A percentile compares a stretch with the other conserved stretches of the same genome.
Evolutionary conservation across 2,888 invertebrate species (phyloP).

Genomic region (Phania funesta): DNA sequence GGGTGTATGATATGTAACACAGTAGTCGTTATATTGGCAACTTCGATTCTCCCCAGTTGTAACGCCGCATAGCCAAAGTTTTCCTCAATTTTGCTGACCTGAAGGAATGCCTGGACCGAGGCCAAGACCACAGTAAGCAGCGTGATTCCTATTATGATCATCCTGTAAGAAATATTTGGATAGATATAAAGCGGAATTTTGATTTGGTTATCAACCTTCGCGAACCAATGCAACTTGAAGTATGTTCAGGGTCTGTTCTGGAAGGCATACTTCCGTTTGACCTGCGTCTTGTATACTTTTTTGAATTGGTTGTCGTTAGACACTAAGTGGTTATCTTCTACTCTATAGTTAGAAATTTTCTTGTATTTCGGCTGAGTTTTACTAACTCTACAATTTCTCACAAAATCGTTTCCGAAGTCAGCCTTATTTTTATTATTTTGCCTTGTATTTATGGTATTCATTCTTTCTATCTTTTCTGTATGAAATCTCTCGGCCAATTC

Average conservation of each 20-base stretch:
- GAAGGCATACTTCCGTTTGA: too few species aligned
- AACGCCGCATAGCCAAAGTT: neutral
- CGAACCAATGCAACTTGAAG: too few species aligned
- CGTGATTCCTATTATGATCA: neutral
- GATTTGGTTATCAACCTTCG: too few species aligned
- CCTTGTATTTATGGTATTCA: neutral
- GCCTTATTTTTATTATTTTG: neutral
- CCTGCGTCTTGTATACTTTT: conserved; percentile 1
- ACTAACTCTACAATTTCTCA: conserved; percentile 25
- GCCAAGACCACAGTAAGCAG: neutral
- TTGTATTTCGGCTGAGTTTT: conserved; percentile 30
- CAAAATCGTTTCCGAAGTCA: neutral
- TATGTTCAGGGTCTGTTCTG: too few species aligned
- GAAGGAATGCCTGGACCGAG: neutral
- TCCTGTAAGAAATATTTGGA: neutral
- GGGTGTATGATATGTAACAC: neutral
- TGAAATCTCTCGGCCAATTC: neutral
- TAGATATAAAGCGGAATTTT: too few species aligned
- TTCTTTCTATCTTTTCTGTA: neutral
- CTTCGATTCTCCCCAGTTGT: neutral
- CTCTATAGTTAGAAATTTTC: neutral
- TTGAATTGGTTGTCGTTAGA: conserved; percentile 26
- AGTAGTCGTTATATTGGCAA: neutral
- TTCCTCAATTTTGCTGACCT: neutral
- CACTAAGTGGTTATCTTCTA: conserved; percentile 7